A percentile compares a stretch with the other conserved stretches of the same genome.
Conservation (phyloP, 2,888 invertebrate species). For the Corythucha ciliata region DNA sequence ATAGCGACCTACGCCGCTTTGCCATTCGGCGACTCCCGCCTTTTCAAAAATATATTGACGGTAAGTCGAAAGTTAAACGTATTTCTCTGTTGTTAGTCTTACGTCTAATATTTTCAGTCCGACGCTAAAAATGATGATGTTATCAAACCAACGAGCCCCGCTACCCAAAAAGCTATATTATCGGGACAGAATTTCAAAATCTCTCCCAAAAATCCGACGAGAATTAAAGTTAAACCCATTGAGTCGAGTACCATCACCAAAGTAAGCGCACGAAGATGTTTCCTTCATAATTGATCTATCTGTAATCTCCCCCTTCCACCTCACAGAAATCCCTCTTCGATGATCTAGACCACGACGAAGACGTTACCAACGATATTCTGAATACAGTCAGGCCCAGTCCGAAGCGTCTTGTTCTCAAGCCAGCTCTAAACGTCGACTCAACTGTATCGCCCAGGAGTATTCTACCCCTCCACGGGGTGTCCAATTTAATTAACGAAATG, state of each 20-base stretch:
- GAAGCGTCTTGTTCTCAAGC: slow-evolving; percentile 28
- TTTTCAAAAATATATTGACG: slow-evolving; percentile 61
- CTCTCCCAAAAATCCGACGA: slow-evolving; percentile 45
- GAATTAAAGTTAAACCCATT: slow-evolving; percentile 51
- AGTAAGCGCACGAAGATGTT: slow-evolving; percentile 37
- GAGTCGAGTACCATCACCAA: slow-evolving; percentile 42
- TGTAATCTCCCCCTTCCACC: not conserved
- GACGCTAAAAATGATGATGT: slow-evolving; percentile 55
- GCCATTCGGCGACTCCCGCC: slow-evolving; percentile 79
- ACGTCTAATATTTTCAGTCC: slow-evolving; percentile 43
- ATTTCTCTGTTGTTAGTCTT: slow-evolving; percentile 21
- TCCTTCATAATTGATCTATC: not conserved
- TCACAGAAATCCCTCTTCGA: slow-evolving; percentile 69
- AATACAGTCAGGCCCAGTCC: slow-evolving; percentile 28
- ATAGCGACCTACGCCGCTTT: slow-evolving; percentile 64
- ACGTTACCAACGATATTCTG: slow-evolving; percentile 20
- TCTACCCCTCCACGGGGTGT: not conserved
- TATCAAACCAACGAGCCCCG: slow-evolving; percentile 60
- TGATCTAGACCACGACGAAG: slow-evolving; percentile 70
- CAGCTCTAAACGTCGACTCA: slow-evolving; percentile 15
- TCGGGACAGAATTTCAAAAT: slow-evolving; percentile 52
- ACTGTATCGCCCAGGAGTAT: slow-evolving; percentile 13
- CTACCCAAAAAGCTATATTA: slow-evolving; percentile 57
- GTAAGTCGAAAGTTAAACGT: slow-evolving; percentile 37
- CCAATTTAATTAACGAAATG: slow-evolving; percentile 22